These are phyloP conservation scores for Pangasius macronema DNA, from an alignment of 2,797 vertebrate species.

Conservation along the genomic window DNA sequence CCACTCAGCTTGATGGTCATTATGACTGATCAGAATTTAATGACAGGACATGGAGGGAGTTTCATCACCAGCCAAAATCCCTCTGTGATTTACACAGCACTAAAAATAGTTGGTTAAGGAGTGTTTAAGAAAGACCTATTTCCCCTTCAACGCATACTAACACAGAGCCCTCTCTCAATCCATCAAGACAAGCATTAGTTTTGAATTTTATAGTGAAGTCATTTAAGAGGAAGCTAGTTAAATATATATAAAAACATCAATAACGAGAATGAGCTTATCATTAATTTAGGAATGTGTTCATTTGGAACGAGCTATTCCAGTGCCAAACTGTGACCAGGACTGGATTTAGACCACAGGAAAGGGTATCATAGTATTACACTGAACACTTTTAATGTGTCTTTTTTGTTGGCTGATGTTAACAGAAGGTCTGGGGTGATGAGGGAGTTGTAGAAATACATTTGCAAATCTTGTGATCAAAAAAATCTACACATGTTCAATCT, in stretches of 20 bases:
- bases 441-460: neutral
- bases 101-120: conserved; percentile 86
- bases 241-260: conserved; percentile 64
- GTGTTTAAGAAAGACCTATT: conserved; percentile 82
- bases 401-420: neutral
- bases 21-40: conserved; percentile 84
- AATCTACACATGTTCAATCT: neutral
- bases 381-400: neutral
- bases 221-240: conserved; percentile 70
- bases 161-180: conserved; percentile 71
- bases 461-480: neutral
- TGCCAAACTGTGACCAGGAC: conserved; percentile 34
- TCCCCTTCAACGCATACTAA: conserved; percentile 77
- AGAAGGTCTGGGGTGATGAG: neutral
- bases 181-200: conserved; percentile 79
- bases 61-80: conserved; percentile 77
- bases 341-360: conserved; percentile 33
- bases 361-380: neutral
- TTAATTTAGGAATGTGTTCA: conserved; percentile 54
- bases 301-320: conserved; percentile 48
- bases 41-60: conserved; percentile 77
- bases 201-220: conserved; percentile 77
- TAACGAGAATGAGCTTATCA: conserved; percentile 57
- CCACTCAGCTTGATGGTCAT: conserved; percentile 76
- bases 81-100: conserved; percentile 83